These are phyloP conservation scores for Varanus salvator DNA, from an alignment of 2,113 vertebrate genomes.

Conservation along the genomic window DNA sequence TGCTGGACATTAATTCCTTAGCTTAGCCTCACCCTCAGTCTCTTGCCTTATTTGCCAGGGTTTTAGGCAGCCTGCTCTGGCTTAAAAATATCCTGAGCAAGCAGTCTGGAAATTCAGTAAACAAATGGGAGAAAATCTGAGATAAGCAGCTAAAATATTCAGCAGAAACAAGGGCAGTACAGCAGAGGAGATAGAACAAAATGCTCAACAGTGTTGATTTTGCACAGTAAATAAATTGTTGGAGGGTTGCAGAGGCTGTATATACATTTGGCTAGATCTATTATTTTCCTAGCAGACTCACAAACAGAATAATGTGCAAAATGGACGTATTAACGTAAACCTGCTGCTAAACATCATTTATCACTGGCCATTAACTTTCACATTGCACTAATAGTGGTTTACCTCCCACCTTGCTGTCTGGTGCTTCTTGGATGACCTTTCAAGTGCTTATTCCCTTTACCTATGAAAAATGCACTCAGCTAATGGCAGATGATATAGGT, in stretches of 20 bases:
- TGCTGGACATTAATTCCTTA: conserved; percentile 51
- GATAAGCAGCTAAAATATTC: conserved; percentile 61
- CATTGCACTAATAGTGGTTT: not conserved
- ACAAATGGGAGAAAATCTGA: conserved; percentile 61
- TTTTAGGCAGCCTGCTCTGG: conserved; percentile 53
- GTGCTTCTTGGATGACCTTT: not conserved
- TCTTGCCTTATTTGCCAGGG: conserved; percentile 57
- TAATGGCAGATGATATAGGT: not conserved
- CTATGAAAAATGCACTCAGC: not conserved
- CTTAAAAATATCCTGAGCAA: conserved; percentile 70
- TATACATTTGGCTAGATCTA: conserved; percentile 10
- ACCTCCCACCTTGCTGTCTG: not conserved
- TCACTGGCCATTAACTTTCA: not conserved
- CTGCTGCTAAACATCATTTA: not conserved
- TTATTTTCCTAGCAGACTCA: conserved; percentile 7
- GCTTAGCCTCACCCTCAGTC: conserved; percentile 54
- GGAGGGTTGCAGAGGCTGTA: not conserved
- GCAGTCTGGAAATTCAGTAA: conserved; percentile 67
- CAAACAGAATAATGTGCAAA: conserved; percentile 32
- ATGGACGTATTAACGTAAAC: not conserved
- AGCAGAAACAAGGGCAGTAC: conserved; percentile 53
- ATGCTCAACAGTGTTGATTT: conserved; percentile 48
- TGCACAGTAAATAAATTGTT: conserved; percentile 11
- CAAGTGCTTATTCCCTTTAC: not conserved
- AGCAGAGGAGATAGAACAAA: conserved; percentile 50